A percentile compares a stretch with the other conserved stretches of the same genome.
Conservation (phyloP, 2,888 invertebrate genomes). For the Cremastobaeus sp. region DNA sequence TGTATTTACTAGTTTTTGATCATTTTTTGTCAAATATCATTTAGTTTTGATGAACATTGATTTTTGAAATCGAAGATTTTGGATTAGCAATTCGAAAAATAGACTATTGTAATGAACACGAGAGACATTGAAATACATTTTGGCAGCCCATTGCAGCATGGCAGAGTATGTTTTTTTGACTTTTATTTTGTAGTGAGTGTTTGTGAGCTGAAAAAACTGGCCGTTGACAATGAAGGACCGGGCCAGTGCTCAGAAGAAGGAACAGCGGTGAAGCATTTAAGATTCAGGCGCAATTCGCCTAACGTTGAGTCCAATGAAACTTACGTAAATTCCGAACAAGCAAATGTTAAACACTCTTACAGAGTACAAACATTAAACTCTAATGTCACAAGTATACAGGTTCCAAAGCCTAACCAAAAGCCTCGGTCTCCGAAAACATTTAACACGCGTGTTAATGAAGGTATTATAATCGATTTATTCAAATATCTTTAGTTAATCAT, state of each 20-base stretch:
- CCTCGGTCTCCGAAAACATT: constrained; percentile 74
- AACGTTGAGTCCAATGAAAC: constrained; percentile 69
- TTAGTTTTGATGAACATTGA: no score
- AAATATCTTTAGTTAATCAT: constrained; percentile 34
- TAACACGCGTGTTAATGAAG: constrained; percentile 72
- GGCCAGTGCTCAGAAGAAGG: constrained; percentile 69
- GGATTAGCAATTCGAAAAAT: no score
- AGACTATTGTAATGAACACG: no score
- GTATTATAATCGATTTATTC: constrained; percentile 67
- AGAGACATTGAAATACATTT: no score
- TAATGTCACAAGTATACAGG: constrained; percentile 68
- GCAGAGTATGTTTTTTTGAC: constrained; percentile 73
- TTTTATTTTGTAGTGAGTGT: constrained; percentile 76
- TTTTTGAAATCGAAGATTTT: no score
- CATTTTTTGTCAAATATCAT: no score
- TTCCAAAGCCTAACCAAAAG: constrained; percentile 71
- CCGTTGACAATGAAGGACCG: constrained; percentile 69
- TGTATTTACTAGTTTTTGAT: no score
- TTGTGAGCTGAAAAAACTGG: constrained; percentile 77
- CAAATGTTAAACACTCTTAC: constrained; percentile 68
- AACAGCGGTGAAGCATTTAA: constrained; percentile 71
- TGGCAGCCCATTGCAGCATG: constrained; percentile 73
- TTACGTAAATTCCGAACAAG: constrained; percentile 67
- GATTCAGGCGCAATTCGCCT: constrained; percentile 69
- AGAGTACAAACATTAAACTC: constrained; percentile 72